Evolutionary conservation across 1,140 invertebrate genomes (phyloP), one percentile per base, ranked within the genome.

Genomic region (Dendrolimus kikuchii): DNA sequence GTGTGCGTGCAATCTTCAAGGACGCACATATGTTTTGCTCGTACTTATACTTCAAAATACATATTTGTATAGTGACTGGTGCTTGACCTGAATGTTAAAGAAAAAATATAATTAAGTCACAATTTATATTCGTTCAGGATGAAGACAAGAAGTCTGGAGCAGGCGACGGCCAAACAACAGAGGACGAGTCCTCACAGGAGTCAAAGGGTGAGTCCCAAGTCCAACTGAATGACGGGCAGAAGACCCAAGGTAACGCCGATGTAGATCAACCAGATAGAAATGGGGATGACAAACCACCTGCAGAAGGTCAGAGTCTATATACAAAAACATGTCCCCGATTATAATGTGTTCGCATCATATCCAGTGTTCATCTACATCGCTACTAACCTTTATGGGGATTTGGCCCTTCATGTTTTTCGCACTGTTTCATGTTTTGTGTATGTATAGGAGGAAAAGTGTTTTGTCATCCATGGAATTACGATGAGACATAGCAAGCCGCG

Each of bases 171-270:
- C 81, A 87, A 44, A 85, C 85, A 8, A 88, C 87, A 52, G 87
- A 88, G 70, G 87, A 88, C 53, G 87, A 88, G 57, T 88, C 87
- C n/a, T 88, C 85, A n/a, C 85, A 88, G 72, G 87, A 88, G 72
- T 88, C 87, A 9, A 88, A 88, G 77, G 80, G 80, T 82, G 84
- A 87, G 77, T 84, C 68, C 51, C 50, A 54, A 51, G 68, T 63
- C 59, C 46, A 60, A 40, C 64, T 57, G 52, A 64, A 64, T 10
- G 47, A 62, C 41, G 67, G 67, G 53, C 44, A 68, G 40, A 72
- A 75, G 55, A 68, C 72, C 71, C 77, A 77, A 76, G 79, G 84
- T 77, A 86, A 81, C 65, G 57, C 71, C 47, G 81, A 77, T 75
- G 76, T 82, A 81, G 81, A 81, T 71, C 70, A 68, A 70, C 70